These are phyloP conservation scores for Pungitius pungitius DNA, from an alignment of 2,113 vertebrate genomes.

Conservation along the genomic window DNA sequence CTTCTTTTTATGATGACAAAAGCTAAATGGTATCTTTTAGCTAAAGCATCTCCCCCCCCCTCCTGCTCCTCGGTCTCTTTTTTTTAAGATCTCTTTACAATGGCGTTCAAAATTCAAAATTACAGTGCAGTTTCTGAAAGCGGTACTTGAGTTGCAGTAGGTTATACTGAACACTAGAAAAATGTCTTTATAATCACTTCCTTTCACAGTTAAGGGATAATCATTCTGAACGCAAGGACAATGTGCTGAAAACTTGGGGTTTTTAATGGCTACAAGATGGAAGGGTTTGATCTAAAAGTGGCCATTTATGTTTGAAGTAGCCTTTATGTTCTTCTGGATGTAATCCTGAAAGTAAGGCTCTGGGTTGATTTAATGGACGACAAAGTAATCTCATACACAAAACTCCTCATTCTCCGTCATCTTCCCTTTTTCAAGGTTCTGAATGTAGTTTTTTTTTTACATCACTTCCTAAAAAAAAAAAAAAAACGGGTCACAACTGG, in stretches of 20 bases:
- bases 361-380: slow-evolving; percentile 18
- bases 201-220: slow-evolving; percentile 38
- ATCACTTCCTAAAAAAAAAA: slow-evolving; percentile 14
- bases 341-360: slow-evolving; percentile 24
- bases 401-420: slow-evolving; percentile 25
- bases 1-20: slow-evolving; percentile 18
- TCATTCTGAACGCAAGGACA: neutral
- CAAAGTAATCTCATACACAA: slow-evolving; percentile 9
- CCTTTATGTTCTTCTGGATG: slow-evolving; percentile 28
- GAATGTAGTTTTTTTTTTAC: slow-evolving; percentile 16
- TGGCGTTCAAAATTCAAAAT: slow-evolving; percentile 31
- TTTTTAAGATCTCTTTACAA: neutral
- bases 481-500: slow-evolving; percentile 4
- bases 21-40: neutral
- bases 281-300: slow-evolving; percentile 12
- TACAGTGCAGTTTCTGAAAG: slow-evolving; percentile 31
- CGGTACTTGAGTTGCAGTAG: slow-evolving; percentile 16
- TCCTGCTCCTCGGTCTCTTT: neutral
- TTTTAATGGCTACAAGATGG: slow-evolving; percentile 2
- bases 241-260: slow-evolving; percentile 12
- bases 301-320: slow-evolving; percentile 10
- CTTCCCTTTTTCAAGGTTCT: slow-evolving; percentile 5
- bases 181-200: slow-evolving; percentile 41
- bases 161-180: slow-evolving; percentile 18
- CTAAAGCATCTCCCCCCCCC: neutral